Evolutionary conservation across 2,797 vertebrate species (phyloP).

Genomic region (Enteromius argenteus): DNA sequence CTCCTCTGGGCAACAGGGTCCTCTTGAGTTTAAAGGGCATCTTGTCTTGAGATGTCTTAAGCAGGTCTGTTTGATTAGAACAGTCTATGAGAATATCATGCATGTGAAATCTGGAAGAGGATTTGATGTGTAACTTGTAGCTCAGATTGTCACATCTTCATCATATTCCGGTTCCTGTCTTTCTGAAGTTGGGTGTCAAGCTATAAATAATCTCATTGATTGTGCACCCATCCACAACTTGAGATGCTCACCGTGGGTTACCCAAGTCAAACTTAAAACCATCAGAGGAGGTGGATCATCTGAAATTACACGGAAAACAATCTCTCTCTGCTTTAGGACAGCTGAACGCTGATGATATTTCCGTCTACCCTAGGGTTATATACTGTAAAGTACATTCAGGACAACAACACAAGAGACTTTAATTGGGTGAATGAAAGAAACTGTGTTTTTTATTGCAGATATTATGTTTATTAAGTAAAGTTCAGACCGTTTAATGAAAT

Average conservation of each 20-base stretch:
- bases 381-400: too few species aligned
- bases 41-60: background rate
- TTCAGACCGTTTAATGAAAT: background rate
- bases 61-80: background rate
- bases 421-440: background rate
- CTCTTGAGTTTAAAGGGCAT: background rate
- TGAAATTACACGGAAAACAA: conserved; percentile 38
- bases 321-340: background rate
- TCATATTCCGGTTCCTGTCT: conserved; percentile 2
- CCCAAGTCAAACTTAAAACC: conserved; percentile 9
- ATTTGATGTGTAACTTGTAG: background rate
- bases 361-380: background rate
- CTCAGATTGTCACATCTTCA: background rate
- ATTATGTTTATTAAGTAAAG: background rate
- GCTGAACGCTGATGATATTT: background rate
- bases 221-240: conserved; percentile 18
- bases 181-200: background rate
- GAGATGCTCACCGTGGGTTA: background rate
- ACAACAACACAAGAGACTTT: background rate
- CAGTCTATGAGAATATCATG: background rate
- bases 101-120: background rate
- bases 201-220: conserved; percentile 20
- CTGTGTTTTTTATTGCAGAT: background rate
- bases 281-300: conserved; percentile 19
- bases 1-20: conserved; percentile 69